Conservation (phyloP, 2,888 invertebrate species). For the Baccha elongata region DNA sequence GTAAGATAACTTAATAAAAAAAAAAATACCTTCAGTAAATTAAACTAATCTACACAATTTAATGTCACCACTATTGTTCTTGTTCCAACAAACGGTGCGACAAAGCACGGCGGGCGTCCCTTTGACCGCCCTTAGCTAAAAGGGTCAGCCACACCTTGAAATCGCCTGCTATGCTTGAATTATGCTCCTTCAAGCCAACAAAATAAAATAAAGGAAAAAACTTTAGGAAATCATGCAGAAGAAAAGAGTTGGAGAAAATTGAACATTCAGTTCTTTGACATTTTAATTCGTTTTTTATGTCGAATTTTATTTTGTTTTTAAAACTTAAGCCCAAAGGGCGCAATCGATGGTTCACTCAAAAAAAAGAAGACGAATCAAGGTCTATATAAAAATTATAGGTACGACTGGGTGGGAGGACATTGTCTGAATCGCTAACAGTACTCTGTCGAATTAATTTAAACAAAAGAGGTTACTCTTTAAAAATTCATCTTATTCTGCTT, state of each 20-base stretch:
- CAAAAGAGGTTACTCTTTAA: conserved; percentile 37
- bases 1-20: conserved; percentile 5
- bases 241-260: conserved; percentile 21
- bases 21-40: conserved; percentile 45
- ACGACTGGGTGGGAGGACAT: conserved; percentile 10
- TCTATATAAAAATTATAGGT: conserved; percentile 20
- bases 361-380: neutral
- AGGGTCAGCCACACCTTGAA: conserved; percentile 67
- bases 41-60: conserved; percentile 61
- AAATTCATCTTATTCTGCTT: conserved; percentile 43
- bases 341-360: neutral
- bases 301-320: conserved; percentile 20
- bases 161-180: conserved; percentile 63
- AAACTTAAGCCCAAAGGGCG: neutral
- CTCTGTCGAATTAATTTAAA: conserved; percentile 35
- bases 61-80: conserved; percentile 55
- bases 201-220: conserved; percentile 24
- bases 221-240: conserved; percentile 25
- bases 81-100: neutral
- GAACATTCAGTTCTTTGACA: conserved; percentile 58
- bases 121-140: conserved; percentile 49
- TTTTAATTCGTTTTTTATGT: conserved; percentile 65
- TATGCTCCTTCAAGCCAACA: conserved; percentile 30
- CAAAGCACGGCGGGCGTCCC: conserved; percentile 6
- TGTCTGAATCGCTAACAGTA: neutral